phyloP scores from a whole-genome alignment of 2,888 invertebrate species.

The Caenorhabditis uteleia region DNA sequence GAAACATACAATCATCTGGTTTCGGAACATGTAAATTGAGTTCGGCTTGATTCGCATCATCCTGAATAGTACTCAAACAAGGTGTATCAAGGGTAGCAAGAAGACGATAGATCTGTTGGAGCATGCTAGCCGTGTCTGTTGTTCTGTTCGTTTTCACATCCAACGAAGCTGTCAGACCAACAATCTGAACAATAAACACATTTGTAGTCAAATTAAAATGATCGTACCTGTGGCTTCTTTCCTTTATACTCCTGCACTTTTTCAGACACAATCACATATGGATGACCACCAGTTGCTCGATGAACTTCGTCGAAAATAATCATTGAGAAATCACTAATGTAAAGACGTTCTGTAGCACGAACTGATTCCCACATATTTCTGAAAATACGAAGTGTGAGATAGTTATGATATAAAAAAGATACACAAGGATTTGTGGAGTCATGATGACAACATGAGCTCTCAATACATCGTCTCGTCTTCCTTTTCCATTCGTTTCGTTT shows the following conservation, averaged over 20 bases:
- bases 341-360: conserved; percentile 55
- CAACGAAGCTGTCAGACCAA: conserved; percentile 37
- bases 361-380: conserved; percentile 60
- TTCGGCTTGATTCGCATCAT: conserved; percentile 18
- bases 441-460: conserved; percentile 51
- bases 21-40: conserved; percentile 31
- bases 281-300: conserved; percentile 40
- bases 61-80: conserved; percentile 35
- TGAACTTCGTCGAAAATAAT: conserved; percentile 67
- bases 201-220: too few relatives aligned
- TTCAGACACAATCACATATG: conserved; percentile 31
- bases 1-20: conserved; percentile 41
- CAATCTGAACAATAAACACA: conserved; percentile 2
- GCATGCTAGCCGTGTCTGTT: conserved; percentile 10
- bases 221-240: conserved; percentile 37
- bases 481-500: conserved; percentile 20
- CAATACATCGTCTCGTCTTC: conserved; percentile 40
- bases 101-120: conserved; percentile 26
- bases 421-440: conserved; percentile 63
- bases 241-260: conserved; percentile 31
- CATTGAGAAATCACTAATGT: conserved; percentile 60
- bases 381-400: background rate
- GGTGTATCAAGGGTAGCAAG: conserved; percentile 32
- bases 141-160: conserved; percentile 5
- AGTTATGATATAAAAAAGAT: background rate